Evolutionary conservation across 2,113 vertebrate genomes (phyloP).

Genomic region (Piprites chloris): DNA sequence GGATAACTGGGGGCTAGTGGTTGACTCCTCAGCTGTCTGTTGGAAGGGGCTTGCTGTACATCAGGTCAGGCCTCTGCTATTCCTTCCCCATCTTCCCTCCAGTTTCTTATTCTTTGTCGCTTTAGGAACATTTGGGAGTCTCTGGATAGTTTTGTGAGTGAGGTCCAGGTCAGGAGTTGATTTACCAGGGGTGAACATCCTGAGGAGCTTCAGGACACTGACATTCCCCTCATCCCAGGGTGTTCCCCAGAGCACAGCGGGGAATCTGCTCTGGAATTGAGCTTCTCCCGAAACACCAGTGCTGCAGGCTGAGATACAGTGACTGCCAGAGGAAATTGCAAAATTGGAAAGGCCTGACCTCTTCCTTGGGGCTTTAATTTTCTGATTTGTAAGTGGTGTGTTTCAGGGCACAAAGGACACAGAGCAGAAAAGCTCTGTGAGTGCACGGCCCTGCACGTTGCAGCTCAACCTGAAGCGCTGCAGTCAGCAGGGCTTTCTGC

Average conservation of each 20-base stretch:
- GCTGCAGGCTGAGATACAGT: rapidly evolving
- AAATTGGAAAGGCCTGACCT: neutral
- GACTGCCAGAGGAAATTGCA: neutral
- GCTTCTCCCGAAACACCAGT: neutral
- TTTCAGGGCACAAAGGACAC: neutral
- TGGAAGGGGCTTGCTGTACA: neutral
- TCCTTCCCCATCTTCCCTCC: neutral
- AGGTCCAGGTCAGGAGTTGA: neutral
- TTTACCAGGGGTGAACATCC: neutral
- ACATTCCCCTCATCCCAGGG: neutral
- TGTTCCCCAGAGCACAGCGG: neutral
- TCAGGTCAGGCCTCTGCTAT: neutral
- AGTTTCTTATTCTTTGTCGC: neutral
- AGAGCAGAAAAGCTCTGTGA: neutral
- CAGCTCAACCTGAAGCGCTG: neutral
- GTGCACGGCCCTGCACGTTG: rapidly evolving
- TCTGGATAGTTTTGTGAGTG: neutral
- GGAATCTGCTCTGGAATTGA: neutral
- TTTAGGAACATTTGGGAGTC: neutral
- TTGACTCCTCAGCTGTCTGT: neutral
- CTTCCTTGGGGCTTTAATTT: neutral
- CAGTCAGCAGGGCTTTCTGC: conserved; percentile 27
- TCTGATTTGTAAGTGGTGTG: neutral
- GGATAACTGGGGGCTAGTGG: neutral
- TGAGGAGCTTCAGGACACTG: neutral